A percentile compares a stretch with the other conserved stretches of the same genome.
phyloP scores from a whole-genome alignment of 2,797 vertebrate genomes.

The Alfaro cultratus region DNA sequence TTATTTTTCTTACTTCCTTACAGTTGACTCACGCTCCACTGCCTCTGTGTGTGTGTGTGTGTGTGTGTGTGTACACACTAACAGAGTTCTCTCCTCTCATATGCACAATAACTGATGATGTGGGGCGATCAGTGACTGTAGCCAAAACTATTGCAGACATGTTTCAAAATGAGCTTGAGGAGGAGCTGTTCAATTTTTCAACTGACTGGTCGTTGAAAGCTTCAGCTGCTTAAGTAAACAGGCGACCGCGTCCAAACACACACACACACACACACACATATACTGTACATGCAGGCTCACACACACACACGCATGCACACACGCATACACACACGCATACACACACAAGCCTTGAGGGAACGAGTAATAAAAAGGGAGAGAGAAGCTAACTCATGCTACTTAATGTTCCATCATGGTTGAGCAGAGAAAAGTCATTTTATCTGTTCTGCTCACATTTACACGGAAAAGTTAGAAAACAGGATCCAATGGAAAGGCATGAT shows the following conservation, averaged over 20 bases:
- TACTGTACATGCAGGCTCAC: background rate
- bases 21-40: constrained; percentile 65
- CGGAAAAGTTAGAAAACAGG: background rate
- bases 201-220: constrained; percentile 65
- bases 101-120: constrained; percentile 70
- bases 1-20: constrained; percentile 67
- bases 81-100: constrained; percentile 63
- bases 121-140: constrained; percentile 66
- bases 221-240: constrained; percentile 60
- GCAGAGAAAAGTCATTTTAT: constrained; percentile 28
- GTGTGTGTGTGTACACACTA: constrained; percentile 36
- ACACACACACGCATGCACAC: background rate
- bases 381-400: constrained; percentile 33
- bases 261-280: constrained; percentile 6
- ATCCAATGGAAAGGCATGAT: background rate
- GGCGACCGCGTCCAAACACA: constrained; percentile 14
- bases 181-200: constrained; percentile 71
- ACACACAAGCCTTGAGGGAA: constrained; percentile 13
- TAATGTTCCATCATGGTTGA: constrained; percentile 42
- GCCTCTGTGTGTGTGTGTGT: background rate
- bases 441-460: constrained; percentile 32
- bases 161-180: constrained; percentile 68
- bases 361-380: constrained; percentile 27
- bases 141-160: constrained; percentile 69
- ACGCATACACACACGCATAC: background rate